These are phyloP conservation scores for Hippasteria phrygiana DNA, from an alignment of 53 echinoderm and acorn worm genomes.

Conservation along the genomic window DNA sequence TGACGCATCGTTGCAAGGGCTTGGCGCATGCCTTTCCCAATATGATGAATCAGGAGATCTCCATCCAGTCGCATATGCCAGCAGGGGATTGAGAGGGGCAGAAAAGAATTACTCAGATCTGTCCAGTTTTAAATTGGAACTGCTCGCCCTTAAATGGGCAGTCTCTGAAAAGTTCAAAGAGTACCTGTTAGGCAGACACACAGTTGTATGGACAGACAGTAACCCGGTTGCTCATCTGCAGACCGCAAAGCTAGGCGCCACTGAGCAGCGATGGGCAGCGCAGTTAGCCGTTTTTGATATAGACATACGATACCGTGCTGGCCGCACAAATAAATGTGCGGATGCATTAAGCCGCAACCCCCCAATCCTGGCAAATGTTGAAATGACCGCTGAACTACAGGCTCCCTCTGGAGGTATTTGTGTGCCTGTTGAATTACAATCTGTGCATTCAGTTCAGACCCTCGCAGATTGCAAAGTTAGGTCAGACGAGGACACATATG, in stretches of 20 bases:
- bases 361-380: not conserved
- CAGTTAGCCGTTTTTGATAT: no score
- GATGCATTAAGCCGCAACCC: conserved; percentile 4
- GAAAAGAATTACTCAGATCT: no score
- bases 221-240: not conserved
- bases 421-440: not conserved
- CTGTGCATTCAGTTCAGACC: no score
- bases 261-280: no score
- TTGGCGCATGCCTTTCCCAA: no score
- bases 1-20: no score
- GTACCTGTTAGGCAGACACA: no score
- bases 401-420: not conserved
- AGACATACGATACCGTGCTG: not conserved
- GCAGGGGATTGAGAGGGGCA: no score
- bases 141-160: not conserved
- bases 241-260: conserved; percentile 3
- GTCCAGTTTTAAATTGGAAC: no score
- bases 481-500: no score
- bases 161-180: not conserved
- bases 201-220: no score
- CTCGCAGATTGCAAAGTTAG: no score
- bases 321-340: not conserved
- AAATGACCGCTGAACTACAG: not conserved
- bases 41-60: not conserved
- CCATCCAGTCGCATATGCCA: conserved; percentile 4